Evolutionary conservation across 2,888 invertebrate genomes (phyloP).

Genomic region (Desoria tigrina): DNA sequence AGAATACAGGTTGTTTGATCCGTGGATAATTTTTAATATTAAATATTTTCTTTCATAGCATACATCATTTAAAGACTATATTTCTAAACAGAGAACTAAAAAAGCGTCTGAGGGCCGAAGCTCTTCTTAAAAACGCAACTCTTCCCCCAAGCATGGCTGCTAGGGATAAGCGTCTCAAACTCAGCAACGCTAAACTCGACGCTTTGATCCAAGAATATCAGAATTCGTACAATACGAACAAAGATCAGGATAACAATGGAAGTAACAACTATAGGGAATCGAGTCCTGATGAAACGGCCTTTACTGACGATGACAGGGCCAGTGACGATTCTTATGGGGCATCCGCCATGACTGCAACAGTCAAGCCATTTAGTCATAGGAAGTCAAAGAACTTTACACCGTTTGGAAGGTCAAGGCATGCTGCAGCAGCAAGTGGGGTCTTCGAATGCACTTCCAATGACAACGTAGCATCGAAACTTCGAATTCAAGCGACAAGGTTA

Average conservation of each 20-base stretch:
- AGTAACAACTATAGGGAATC: slow-evolving; percentile 21
- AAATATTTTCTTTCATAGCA: background rate
- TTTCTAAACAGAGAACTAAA: slow-evolving; percentile 42
- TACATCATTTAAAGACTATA: background rate
- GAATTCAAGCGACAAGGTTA: slow-evolving; percentile 51
- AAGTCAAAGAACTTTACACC: slow-evolving; percentile 39
- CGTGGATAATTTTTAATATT: slow-evolving; percentile 3
- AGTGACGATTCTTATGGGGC: slow-evolving; percentile 39
- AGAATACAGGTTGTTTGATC: slow-evolving; percentile 43
- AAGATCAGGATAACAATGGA: slow-evolving; percentile 19
- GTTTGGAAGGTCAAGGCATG: slow-evolving; percentile 43
- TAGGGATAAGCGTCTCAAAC: slow-evolving; percentile 39
- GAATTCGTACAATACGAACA: slow-evolving; percentile 26
- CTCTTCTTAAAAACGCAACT: slow-evolving; percentile 46
- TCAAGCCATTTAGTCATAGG: background rate
- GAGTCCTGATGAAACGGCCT: slow-evolving; percentile 33
- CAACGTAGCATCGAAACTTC: slow-evolving; percentile 48
- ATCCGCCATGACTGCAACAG: slow-evolving; percentile 10
- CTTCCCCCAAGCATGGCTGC: slow-evolving; percentile 52
- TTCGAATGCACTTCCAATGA: slow-evolving; percentile 52
- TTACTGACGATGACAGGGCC: slow-evolving; percentile 48
- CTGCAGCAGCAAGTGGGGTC: slow-evolving; percentile 39
- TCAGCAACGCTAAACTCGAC: slow-evolving; percentile 40
- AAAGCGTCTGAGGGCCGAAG: slow-evolving; percentile 48
- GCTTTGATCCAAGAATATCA: slow-evolving; percentile 38